Conservation (phyloP, 2,113 vertebrate species). For the Centropus unirufus region DNA sequence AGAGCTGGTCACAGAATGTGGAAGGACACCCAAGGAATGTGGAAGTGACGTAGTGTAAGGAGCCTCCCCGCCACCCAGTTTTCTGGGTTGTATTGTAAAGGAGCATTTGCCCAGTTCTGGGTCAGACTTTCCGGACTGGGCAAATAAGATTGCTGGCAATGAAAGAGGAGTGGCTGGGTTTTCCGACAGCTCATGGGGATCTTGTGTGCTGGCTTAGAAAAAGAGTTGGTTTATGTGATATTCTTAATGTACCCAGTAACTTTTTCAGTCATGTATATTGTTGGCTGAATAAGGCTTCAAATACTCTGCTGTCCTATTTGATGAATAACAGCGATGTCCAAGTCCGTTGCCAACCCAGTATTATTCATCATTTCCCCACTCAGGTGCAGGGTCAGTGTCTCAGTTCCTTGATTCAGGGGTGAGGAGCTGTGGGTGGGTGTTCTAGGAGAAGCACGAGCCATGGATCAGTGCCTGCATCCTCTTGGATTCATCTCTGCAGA, state of each 20-base stretch:
- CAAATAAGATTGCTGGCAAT: neutral
- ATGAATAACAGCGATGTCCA: neutral
- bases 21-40: neutral
- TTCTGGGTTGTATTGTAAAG: neutral
- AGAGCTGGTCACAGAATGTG: neutral
- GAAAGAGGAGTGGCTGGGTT: neutral
- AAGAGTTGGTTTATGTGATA: neutral
- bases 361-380: neutral
- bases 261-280: neutral
- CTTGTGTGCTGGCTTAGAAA: neutral
- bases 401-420: neutral
- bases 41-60: neutral
- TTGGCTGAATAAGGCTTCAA: conserved; percentile 26
- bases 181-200: neutral
- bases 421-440: neutral
- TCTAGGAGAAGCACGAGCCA: neutral
- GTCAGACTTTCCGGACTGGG: neutral
- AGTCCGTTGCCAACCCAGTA: neutral
- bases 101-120: neutral
- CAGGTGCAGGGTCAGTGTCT: neutral
- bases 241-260: neutral
- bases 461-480: neutral
- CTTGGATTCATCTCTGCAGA: neutral
- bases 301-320: neutral
- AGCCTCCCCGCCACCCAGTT: fast-evolving